Percentiles rank a stretch among this genome's conserved stretches.
Conservation (phyloP, 2,797 vertebrate genomes). For the Microchirus variegatus region DNA sequence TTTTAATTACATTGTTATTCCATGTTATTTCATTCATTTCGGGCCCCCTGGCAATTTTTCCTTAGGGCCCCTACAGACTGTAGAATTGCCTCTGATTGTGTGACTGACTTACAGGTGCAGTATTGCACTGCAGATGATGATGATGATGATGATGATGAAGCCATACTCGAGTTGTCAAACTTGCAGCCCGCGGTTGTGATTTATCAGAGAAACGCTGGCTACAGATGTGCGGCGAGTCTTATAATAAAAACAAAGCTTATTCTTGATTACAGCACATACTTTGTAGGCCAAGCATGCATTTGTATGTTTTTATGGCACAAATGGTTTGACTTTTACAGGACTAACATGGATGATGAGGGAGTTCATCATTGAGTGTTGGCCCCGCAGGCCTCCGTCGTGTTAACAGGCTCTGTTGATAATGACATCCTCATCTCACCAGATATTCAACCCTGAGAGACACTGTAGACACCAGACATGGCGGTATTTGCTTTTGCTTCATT, state of each 20-base stretch:
- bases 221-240: conserved; percentile 24
- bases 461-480: not conserved
- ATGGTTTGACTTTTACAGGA: conserved; percentile 15
- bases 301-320: conserved; percentile 10
- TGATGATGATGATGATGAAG: not conserved
- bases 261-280: too few species aligned
- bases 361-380: conserved; percentile 3
- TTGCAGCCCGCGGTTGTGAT: conserved; percentile 9
- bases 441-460: conserved; percentile 3
- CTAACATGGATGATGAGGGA: not conserved
- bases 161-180: conserved; percentile 4
- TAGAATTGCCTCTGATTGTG: too few species aligned
- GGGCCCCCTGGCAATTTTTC: too few species aligned
- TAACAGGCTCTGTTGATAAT: conserved; percentile 19
- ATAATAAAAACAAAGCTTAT: too few species aligned
- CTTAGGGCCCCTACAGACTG: too few species aligned
- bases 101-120: too few species aligned
- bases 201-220: conserved; percentile 7
- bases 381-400: conserved; percentile 11
- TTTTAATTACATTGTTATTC: too few species aligned
- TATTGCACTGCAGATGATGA: too few species aligned
- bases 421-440: conserved; percentile 3
- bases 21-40: too few species aligned
- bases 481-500: not conserved
- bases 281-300: not conserved